These are phyloP conservation scores for Drosophila monieri DNA, from an alignment of 2,888 invertebrate species.

Conservation along the genomic window DNA sequence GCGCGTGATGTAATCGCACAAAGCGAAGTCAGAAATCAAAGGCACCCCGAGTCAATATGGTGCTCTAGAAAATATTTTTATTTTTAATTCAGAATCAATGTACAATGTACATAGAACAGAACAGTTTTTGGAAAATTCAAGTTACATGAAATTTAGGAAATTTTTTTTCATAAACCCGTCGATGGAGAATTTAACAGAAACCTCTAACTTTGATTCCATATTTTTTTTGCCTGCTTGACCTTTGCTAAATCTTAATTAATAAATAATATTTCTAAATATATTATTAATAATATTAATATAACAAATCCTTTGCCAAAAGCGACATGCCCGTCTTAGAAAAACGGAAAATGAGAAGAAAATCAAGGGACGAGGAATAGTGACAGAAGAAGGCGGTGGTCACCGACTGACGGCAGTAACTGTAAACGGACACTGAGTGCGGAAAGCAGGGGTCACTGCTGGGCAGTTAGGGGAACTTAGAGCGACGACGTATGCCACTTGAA, in stretches of 20 bases:
- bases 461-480: constrained; percentile 78
- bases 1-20: constrained; percentile 70
- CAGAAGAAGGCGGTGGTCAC: constrained; percentile 6
- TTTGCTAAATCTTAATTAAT: too few relatives aligned
- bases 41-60: not conserved
- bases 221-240: too few relatives aligned
- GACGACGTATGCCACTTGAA: constrained; percentile 81
- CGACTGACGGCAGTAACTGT: constrained; percentile 28
- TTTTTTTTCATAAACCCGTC: too few relatives aligned
- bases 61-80: constrained; percentile 32
- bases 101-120: too few relatives aligned
- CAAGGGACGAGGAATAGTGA: constrained; percentile 8
- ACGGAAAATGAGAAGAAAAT: constrained; percentile 16
- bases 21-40: constrained; percentile 37
- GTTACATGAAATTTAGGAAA: not conserved
- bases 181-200: too few relatives aligned
- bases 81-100: too few relatives aligned
- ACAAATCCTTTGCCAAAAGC: not conserved
- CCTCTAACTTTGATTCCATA: too few relatives aligned
- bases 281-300: too few relatives aligned
- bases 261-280: too few relatives aligned
- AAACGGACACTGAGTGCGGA: constrained; percentile 30
- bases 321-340: not conserved
- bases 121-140: not conserved
- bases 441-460: constrained; percentile 34